phyloP scores from a whole-genome alignment of 2,113 vertebrate species.

The Mandrillus leucophaeus region DNA sequence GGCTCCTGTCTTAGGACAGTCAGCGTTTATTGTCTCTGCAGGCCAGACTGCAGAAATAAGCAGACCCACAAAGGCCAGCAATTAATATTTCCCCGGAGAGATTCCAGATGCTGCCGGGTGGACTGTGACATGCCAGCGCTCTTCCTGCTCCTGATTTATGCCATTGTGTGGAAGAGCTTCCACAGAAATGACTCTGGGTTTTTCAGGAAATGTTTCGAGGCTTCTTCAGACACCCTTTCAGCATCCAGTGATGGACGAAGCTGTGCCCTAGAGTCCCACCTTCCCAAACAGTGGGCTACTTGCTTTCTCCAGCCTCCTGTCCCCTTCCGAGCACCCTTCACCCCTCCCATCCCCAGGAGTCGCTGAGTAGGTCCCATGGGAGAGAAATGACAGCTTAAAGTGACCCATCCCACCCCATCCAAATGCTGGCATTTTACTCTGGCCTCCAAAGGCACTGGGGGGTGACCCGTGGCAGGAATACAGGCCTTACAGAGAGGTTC shows the following conservation, averaged over 20 bases:
- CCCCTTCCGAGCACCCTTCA: accelerated
- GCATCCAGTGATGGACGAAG: neutral
- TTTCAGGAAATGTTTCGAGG: neutral
- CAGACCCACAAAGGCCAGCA: conserved; percentile 37
- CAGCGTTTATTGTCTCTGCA: conserved; percentile 35
- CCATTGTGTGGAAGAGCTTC: neutral
- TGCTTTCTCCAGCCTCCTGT: neutral
- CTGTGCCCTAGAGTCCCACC: neutral
- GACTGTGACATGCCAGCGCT: neutral
- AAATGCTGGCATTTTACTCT: neutral
- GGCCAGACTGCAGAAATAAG: conserved; percentile 60
- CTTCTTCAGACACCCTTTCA: neutral
- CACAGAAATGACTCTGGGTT: neutral
- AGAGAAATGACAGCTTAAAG: neutral
- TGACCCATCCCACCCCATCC: neutral
- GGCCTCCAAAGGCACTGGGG: too few relatives aligned
- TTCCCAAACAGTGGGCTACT: neutral
- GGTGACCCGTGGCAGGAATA: neutral
- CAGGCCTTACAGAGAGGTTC: neutral
- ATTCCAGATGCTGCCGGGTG: conserved; percentile 37
- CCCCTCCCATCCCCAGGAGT: neutral
- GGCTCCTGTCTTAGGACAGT: conserved; percentile 46
- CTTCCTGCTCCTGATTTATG: conserved; percentile 55
- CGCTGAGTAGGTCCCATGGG: neutral
- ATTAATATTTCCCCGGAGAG: conserved; percentile 66